These are phyloP conservation scores for Sinelater perroti DNA, from an alignment of 2,888 invertebrate species.

Conservation along the genomic window DNA sequence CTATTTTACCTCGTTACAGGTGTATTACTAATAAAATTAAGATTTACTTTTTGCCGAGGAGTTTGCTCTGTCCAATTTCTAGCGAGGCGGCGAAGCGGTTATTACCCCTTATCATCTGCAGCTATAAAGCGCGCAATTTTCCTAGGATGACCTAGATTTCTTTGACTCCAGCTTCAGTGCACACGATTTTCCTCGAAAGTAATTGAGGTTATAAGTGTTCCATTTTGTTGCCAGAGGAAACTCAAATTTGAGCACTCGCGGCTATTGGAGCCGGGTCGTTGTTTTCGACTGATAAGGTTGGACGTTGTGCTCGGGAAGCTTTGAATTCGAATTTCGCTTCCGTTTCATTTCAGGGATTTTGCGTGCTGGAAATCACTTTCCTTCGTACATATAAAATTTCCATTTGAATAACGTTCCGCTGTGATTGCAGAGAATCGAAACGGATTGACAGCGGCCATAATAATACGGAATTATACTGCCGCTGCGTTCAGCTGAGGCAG, in stretches of 20 bases:
- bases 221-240: slow-evolving; percentile 1
- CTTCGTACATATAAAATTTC: slow-evolving; percentile 6
- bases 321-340: slow-evolving; percentile 5
- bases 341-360: slow-evolving; percentile 1
- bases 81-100: background rate
- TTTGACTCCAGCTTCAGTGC: slow-evolving; percentile 6
- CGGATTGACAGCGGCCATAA: slow-evolving; percentile 12
- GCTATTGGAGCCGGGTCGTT: slow-evolving; percentile 4
- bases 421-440: slow-evolving; percentile 12
- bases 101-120: background rate
- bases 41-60: background rate
- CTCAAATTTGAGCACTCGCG: slow-evolving; percentile 7
- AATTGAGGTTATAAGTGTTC: slow-evolving; percentile 11
- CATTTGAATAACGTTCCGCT: slow-evolving; percentile 7
- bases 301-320: slow-evolving; percentile 6
- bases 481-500: slow-evolving; percentile 15
- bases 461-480: slow-evolving; percentile 1
- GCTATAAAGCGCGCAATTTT: slow-evolving; percentile 4
- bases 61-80: background rate
- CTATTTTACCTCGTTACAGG: background rate
- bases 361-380: slow-evolving; percentile 14
- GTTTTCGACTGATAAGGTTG: slow-evolving; percentile 3
- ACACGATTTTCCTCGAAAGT: slow-evolving; percentile 4
- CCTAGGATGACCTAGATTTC: slow-evolving; percentile 2
- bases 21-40: background rate